phyloP scores from a whole-genome alignment of 2,888 invertebrate species.

The Hartigia nigra region DNA sequence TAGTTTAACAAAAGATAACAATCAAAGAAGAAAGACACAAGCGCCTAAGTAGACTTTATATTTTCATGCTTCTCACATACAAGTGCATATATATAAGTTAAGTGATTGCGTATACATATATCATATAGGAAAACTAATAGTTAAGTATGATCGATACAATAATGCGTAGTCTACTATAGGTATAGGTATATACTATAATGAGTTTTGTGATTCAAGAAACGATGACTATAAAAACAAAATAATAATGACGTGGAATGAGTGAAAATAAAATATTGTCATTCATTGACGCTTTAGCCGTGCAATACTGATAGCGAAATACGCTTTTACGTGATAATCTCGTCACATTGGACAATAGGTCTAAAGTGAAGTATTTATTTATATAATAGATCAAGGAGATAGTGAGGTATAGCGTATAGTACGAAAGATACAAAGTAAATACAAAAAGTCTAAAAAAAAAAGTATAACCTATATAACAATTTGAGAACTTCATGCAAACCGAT shows the following conservation, averaged over 20 bases:
- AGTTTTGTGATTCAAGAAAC: not conserved
- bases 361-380: too few relatives aligned
- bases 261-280: not conserved
- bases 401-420: not conserved
- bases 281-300: not conserved
- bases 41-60: not conserved
- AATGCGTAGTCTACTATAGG: not conserved
- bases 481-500: not conserved
- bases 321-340: not conserved
- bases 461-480: not conserved
- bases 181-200: not conserved
- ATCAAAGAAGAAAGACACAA: not conserved
- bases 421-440: not conserved
- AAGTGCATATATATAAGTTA: not conserved
- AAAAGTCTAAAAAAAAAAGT: not conserved
- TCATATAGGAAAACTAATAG: not conserved
- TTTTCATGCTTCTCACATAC: not conserved
- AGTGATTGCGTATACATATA: not conserved
- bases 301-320: not conserved
- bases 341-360: not conserved
- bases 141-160: not conserved
- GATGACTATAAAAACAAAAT: not conserved
- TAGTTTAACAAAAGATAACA: not conserved
- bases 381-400: too few relatives aligned
- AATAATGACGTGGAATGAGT: not conserved